Evolutionary conservation across 1,140 invertebrate species (phyloP).

Genomic region (Rhagoletis pomonella): DNA sequence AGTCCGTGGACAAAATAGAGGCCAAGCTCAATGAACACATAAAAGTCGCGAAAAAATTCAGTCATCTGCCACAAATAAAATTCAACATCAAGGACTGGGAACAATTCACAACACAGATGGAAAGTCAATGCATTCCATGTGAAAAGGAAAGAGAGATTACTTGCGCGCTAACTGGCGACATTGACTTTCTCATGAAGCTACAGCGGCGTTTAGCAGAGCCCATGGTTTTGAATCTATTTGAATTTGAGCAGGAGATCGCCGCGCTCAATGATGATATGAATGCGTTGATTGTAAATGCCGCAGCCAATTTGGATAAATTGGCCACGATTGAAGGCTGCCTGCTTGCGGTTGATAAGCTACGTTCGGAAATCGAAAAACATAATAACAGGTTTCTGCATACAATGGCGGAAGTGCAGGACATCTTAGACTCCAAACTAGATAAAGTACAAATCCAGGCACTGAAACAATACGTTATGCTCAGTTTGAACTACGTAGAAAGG

Average conservation of each 20-base stretch:
- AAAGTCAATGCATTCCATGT: constrained; percentile 67
- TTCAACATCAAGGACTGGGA: constrained; percentile 60
- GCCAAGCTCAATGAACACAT: constrained; percentile 64
- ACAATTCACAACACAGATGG: constrained; percentile 60
- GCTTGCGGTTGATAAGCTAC: constrained; percentile 65
- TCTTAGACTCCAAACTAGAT: constrained; percentile 70
- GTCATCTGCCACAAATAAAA: constrained; percentile 40
- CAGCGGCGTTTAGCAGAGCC: constrained; percentile 63
- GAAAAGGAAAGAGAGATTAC: constrained; percentile 66
- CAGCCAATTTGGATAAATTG: constrained; percentile 61
- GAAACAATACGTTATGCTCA: constrained; percentile 68
- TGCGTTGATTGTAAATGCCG: constrained; percentile 58
- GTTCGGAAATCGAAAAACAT: constrained; percentile 62
- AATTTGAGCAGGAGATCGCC: constrained; percentile 58
- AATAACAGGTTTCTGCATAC: constrained; percentile 65
- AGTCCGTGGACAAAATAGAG: constrained; percentile 61
- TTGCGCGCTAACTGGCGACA: constrained; percentile 63
- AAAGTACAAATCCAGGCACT: constrained; percentile 69
- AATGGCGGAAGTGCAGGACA: constrained; percentile 72
- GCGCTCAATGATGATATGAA: constrained; percentile 61
- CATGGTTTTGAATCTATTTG: constrained; percentile 61
- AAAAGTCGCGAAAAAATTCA: constrained; percentile 65
- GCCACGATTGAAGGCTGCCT: constrained; percentile 67
- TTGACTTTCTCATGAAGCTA: constrained; percentile 68
- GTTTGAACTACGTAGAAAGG: constrained; percentile 63